phyloP scores from a whole-genome alignment of 2,888 invertebrate genomes.

The Trypoxylon attenuatum region DNA sequence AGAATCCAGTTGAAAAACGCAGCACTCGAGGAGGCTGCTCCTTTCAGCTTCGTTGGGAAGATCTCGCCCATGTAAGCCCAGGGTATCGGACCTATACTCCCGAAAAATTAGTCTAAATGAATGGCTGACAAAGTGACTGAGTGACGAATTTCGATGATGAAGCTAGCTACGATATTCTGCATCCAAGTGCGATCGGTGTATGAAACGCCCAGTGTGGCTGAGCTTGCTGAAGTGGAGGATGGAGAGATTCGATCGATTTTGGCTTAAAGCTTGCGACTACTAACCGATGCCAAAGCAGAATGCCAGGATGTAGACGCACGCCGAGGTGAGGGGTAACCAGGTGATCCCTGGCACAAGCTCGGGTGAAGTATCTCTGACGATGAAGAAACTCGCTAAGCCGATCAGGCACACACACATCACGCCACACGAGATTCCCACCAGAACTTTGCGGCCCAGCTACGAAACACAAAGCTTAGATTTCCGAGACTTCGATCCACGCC shows the following conservation, averaged over 20 bases:
- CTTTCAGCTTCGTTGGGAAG: constrained; percentile 74
- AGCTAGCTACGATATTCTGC: background rate
- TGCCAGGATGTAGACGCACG: constrained; percentile 72
- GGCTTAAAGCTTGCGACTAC: constrained; percentile 10
- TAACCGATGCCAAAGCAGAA: constrained; percentile 74
- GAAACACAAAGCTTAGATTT: constrained; percentile 11
- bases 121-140: background rate
- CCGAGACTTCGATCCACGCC: background rate
- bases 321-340: constrained; percentile 72
- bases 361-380: constrained; percentile 52
- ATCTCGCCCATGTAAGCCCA: constrained; percentile 76
- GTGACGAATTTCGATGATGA: background rate
- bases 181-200: background rate
- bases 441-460: constrained; percentile 82
- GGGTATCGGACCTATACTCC: constrained; percentile 73
- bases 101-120: background rate
- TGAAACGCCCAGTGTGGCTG: background rate
- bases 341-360: constrained; percentile 58
- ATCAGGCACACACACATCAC: constrained; percentile 83
- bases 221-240: background rate
- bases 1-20: constrained; percentile 74
- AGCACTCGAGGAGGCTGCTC: constrained; percentile 67
- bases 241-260: background rate
- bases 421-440: constrained; percentile 82
- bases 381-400: constrained; percentile 82